Evolutionary conservation across 2,797 vertebrate genomes (phyloP).

Genomic region (Sarcophilus harrisii): DNA sequence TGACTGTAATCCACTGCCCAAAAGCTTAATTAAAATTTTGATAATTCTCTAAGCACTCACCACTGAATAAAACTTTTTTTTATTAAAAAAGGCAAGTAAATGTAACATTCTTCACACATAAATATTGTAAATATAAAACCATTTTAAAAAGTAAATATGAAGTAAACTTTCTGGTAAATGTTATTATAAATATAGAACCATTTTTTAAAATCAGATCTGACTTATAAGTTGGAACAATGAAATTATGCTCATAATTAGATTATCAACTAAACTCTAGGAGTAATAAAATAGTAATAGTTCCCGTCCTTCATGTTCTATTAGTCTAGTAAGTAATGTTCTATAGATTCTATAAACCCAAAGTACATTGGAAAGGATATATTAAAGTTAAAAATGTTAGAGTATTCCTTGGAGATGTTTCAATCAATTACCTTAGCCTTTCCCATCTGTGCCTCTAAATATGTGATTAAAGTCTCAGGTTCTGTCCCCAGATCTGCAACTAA

Average conservation of each 20-base stretch:
- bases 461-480: neutral
- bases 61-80: slow-evolving; percentile 47
- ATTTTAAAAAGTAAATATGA: neutral
- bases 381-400: neutral
- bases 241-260: slow-evolving; percentile 21
- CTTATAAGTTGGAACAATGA: slow-evolving; percentile 52
- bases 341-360: neutral
- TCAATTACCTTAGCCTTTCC: neutral
- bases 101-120: slow-evolving; percentile 21
- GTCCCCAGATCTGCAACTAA: neutral
- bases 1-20: neutral
- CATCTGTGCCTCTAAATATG: neutral
- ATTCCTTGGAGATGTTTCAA: neutral
- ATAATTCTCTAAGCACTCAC: slow-evolving; percentile 4
- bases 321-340: neutral
- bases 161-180: too few species aligned
- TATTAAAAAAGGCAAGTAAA: slow-evolving; percentile 56
- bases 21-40: slow-evolving; percentile 42
- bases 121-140: neutral
- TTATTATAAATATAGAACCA: neutral
- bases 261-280: neutral
- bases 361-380: neutral
- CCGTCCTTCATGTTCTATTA: neutral
- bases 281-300: neutral
- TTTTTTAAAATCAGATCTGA: neutral